Conservation (phyloP, 2,888 invertebrate species). For the Volucella bombylans region DNA sequence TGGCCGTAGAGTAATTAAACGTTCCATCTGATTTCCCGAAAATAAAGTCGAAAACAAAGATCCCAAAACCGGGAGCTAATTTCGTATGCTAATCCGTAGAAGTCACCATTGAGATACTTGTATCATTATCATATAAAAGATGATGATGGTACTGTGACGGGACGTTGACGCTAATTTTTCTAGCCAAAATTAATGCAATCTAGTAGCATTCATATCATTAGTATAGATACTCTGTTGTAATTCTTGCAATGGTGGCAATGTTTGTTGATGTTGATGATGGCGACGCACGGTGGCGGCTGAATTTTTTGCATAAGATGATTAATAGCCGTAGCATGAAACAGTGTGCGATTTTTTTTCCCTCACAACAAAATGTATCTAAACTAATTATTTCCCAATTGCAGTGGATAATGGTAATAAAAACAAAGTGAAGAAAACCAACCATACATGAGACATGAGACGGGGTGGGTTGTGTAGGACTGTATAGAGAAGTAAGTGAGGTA, state of each 20-base stretch:
- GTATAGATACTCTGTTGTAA: slow-evolving; percentile 32
- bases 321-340: slow-evolving; percentile 57
- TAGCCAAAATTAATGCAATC: slow-evolving; percentile 37
- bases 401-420: slow-evolving; percentile 9
- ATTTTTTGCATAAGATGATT: slow-evolving; percentile 72
- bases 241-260: slow-evolving; percentile 23
- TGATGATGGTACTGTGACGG: too few species aligned
- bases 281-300: neutral
- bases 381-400: slow-evolving; percentile 68
- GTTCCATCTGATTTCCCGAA: slow-evolving; percentile 42
- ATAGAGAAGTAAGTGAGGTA: neutral
- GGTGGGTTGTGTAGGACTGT: too few species aligned
- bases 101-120: slow-evolving; percentile 47
- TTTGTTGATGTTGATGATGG: slow-evolving; percentile 40
- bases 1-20: slow-evolving; percentile 40
- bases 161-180: slow-evolving; percentile 29
- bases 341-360: slow-evolving; percentile 41
- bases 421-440: slow-evolving; percentile 11
- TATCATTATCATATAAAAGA: neutral
- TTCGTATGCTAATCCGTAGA: slow-evolving; percentile 61
- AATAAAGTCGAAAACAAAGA: neutral
- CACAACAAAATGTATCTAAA: slow-evolving; percentile 41
- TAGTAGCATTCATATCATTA: neutral
- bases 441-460: neutral
- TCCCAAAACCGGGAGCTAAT: slow-evolving; percentile 17